phyloP scores from a whole-genome alignment of 2,888 invertebrate genomes.

The Alentia gelatinosa region DNA sequence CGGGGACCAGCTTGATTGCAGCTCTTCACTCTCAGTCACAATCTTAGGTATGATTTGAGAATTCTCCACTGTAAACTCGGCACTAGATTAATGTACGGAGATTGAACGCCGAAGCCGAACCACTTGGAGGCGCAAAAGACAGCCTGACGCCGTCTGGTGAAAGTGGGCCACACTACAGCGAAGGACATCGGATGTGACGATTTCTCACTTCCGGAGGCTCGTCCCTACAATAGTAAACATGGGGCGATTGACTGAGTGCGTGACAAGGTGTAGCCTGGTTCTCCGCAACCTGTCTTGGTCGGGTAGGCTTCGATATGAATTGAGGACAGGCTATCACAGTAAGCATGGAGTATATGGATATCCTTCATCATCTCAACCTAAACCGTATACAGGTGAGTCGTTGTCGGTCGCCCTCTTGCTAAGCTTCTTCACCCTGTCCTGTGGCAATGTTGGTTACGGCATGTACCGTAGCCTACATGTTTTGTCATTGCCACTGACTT shows the following conservation, averaged over 20 bases:
- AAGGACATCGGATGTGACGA: slow-evolving; percentile 4
- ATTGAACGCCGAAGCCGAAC: too few species aligned
- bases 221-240: not conserved
- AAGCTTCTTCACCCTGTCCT: not conserved
- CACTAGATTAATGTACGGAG: too few species aligned
- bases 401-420: not conserved
- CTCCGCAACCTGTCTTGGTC: not conserved
- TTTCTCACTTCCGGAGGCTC: not conserved
- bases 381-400: not conserved
- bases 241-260: not conserved
- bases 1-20: too few species aligned
- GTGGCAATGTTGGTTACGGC: not conserved
- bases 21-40: too few species aligned
- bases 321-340: slow-evolving; percentile 56
- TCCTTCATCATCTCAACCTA: not conserved
- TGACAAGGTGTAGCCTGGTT: not conserved
- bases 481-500: too few species aligned
- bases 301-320: not conserved
- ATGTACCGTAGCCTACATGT: too few species aligned
- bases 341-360: slow-evolving; percentile 59
- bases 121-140: too few species aligned
- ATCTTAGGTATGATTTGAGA: too few species aligned
- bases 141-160: not conserved
- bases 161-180: not conserved
- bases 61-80: too few species aligned